Base-by-base conservation (phyloP, 2,113 vertebrate genomes). In the Crocuta crocuta region DNA sequence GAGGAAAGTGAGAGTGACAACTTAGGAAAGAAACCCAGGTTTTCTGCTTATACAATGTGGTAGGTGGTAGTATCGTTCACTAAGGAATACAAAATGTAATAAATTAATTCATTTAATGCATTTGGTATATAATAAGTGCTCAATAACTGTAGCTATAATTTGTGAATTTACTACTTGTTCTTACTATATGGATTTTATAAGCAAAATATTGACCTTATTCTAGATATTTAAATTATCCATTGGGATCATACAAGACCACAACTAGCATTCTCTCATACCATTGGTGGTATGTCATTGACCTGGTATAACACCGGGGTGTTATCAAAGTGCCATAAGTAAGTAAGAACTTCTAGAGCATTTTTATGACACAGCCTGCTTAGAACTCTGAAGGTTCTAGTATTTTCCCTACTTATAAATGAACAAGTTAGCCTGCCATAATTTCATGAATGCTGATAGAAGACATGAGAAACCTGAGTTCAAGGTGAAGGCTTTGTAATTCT, bases 21-120 rank as follows among this genome's bases (percentile, higher is more conserved):
- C 16, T 43, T 53, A 87, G 15, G 53, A 10, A 86, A 53, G 23
- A 82, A 2, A 10, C 33, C 39, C 16, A 43, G 10, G 1, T 53
- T n/a, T 91, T 92, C 53, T 55, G 11, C 23, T 87, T 53, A 43
- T 63, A 43, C 43, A 71, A 17, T 2, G 39, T 2, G 63, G 17
- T 35, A 7, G 17, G 23, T 33, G 31, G 5, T 94, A 4, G 1
- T 73, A 70, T 78, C 66, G 63, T 66, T 95, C 63, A 83, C 21
- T 82, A 26, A 66, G 43, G 45, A 96, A 61, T 28, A 78, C 12
- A 95, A 19, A 92, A 92, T 92, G 21, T 91, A 82, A 65, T 79
- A 2, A 53, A 50, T 48, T 76, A 53, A 78, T 90, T 45, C 1
- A 71, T 55, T 84, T 66, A 95, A 81, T 15, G 39, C 3, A 68